Conservation (phyloP, 2,888 invertebrate genomes). For the Luperina testacea region DNA sequence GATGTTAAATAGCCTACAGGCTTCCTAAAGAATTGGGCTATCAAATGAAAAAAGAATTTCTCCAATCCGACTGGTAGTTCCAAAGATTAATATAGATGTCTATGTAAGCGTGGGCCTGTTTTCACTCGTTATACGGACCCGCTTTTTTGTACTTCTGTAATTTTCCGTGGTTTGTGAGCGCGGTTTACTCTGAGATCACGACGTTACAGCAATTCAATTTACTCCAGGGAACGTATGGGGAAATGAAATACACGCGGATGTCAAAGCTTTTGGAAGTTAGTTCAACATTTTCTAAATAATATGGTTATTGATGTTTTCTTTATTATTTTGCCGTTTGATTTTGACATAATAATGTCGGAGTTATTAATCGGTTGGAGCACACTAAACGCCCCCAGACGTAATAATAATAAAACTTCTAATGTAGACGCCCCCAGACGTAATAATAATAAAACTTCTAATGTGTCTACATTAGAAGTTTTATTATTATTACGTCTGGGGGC, state of each 20-base stretch:
- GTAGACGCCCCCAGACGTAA: too few relatives aligned
- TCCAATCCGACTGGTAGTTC: too few relatives aligned
- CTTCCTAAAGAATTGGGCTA: neutral
- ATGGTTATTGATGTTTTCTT: slow-evolving; percentile 8
- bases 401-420: too few relatives aligned
- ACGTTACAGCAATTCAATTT: slow-evolving; percentile 58
- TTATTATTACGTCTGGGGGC: neutral
- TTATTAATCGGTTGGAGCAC: neutral
- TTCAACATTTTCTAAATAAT: slow-evolving; percentile 29
- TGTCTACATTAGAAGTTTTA: too few relatives aligned
- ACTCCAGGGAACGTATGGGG: slow-evolving; percentile 42
- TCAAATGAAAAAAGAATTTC: neutral
- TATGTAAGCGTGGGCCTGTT: neutral
- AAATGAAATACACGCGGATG: slow-evolving; percentile 50
- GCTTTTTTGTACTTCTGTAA: slow-evolving; percentile 7
- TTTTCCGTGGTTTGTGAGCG: neutral
- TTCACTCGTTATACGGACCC: neutral
- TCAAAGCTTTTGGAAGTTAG: slow-evolving; percentile 44
- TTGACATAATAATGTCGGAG: neutral
- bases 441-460: too few relatives aligned
- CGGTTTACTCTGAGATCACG: slow-evolving; percentile 42
- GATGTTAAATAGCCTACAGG: too few relatives aligned
- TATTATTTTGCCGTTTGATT: slow-evolving; percentile 14
- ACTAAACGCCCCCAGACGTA: too few relatives aligned
- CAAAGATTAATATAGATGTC: neutral